Evolutionary conservation across 2,888 invertebrate species (phyloP).

Genomic region (Drosophila quinaria): DNA sequence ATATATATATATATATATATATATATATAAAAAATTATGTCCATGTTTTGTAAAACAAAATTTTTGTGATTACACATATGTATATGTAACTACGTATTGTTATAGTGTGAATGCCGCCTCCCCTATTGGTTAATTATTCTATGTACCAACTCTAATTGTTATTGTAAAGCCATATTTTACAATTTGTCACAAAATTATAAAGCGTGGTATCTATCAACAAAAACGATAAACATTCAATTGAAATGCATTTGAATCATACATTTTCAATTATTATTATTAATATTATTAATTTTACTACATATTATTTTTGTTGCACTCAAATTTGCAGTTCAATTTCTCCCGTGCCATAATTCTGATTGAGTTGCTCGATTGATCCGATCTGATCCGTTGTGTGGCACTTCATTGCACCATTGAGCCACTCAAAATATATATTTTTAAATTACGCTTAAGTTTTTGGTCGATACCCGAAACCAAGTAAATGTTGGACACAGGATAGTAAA

Average conservation of each 20-base stretch:
- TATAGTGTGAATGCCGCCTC: slow-evolving; percentile 50
- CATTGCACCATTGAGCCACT: slow-evolving; percentile 27
- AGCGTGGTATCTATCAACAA: slow-evolving; percentile 42
- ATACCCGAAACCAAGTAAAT: slow-evolving; percentile 37
- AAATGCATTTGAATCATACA: slow-evolving; percentile 53
- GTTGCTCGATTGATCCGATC: slow-evolving; percentile 31
- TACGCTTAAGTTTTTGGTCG: slow-evolving; percentile 48
- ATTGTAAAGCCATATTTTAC: slow-evolving; percentile 44
- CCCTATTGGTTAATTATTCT: slow-evolving; percentile 29
- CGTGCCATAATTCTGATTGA: slow-evolving; percentile 52
- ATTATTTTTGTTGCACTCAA: slow-evolving; percentile 38
- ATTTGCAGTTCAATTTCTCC: slow-evolving; percentile 25
- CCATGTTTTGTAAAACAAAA: slow-evolving; percentile 73
- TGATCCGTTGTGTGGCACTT: slow-evolving; percentile 40
- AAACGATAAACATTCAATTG: slow-evolving; percentile 43
- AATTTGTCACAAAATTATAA: slow-evolving; percentile 58
- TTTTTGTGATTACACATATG: slow-evolving; percentile 71
- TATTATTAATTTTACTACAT: not conserved
- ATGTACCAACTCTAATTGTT: slow-evolving; percentile 52
- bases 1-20: no score
- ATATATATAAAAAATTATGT: slow-evolving; percentile 67
- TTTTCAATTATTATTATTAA: slow-evolving; percentile 6
- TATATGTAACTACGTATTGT: slow-evolving; percentile 60
- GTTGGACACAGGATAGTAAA: slow-evolving; percentile 38
- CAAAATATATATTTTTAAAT: slow-evolving; percentile 39